phyloP scores from a whole-genome alignment of 2,888 invertebrate species.

The Mesorhabditis sp. region DNA sequence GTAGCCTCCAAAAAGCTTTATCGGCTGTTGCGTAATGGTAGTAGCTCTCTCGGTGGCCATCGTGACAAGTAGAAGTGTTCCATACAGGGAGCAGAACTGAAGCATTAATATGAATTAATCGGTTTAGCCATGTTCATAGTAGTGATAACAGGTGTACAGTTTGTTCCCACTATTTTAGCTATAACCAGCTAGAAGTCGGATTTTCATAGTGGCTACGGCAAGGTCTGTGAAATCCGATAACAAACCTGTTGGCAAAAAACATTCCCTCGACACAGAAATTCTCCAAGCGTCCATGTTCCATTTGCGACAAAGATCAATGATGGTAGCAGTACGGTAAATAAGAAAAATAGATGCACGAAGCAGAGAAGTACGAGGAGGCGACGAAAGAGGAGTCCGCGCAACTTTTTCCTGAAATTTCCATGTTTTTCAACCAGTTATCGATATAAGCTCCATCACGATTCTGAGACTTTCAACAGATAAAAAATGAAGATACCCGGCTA shows the following conservation, averaged over 20 bases:
- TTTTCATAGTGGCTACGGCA: no score
- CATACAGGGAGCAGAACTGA: slow-evolving; percentile 2
- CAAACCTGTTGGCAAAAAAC: neutral
- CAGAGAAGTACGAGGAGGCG: slow-evolving; percentile 5
- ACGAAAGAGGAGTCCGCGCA: neutral
- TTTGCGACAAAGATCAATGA: neutral
- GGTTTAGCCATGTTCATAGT: no score
- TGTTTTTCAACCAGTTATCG: no score
- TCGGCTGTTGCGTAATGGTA: neutral
- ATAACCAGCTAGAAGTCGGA: no score
- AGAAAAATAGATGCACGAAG: neutral
- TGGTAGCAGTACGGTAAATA: neutral
- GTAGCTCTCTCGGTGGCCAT: slow-evolving; percentile 5
- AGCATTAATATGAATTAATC: neutral
- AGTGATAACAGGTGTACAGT: no score
- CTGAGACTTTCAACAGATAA: no score
- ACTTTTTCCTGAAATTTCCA: neutral
- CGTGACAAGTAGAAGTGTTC: neutral
- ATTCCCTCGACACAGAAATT: neutral
- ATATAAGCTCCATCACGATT: no score
- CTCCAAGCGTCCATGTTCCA: neutral
- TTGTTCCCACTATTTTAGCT: no score
- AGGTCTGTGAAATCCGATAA: no score
- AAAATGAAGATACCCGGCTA: neutral
- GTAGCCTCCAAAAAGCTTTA: neutral